Base-by-base conservation (phyloP, 2,113 vertebrate genomes). In the Aplodontia rufa region DNA sequence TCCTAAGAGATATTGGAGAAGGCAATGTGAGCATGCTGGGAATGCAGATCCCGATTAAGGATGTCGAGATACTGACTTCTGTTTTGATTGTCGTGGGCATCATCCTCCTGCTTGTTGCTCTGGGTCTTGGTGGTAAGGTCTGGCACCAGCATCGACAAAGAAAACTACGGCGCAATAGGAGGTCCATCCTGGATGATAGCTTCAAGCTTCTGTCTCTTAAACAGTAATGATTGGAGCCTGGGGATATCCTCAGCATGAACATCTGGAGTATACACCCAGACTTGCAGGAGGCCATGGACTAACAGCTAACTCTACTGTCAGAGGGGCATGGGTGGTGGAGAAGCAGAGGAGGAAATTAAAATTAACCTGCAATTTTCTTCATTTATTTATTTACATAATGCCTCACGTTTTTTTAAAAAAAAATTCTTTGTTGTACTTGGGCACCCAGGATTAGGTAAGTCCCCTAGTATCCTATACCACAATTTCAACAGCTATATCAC, bases 151-250 rank as follows among this genome's bases (percentile, higher is more conserved):
- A 97, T 97, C 98, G 85, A 35, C 98, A 98, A 1, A 98, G 79
- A 96, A 96, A 24, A 53, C 53, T 98, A 17, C 97, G 98, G 3
- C 98, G 98, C 76, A 99, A 99, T 86, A 97, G 98, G 45, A 97
- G 98, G 76, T 99, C 98, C 55, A 99, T 99, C 53, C 95, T 99
- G 95, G 98, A 99, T 83, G 98, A 99, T 0, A 98, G 98, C 60
- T 99, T 99, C 98, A 98, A 98, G 53, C 98, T 99, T 88, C 58
- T 99, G 84, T 97, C 98, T 90, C 95, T 66, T 30, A 96, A 3
- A 97, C 49, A 64, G 58, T 99, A 96, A 97, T 66, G 96, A 32
- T 40, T 60, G 13, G 0, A 8, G 40, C 66, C 45, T 58, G 6
- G n/a, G 51, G 35, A 37, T 87, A 42, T 78, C 45, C 35, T 82